These are phyloP conservation scores for Xenopus laevis DNA, from an alignment of 2,113 vertebrate species.

Conservation along the genomic window DNA sequence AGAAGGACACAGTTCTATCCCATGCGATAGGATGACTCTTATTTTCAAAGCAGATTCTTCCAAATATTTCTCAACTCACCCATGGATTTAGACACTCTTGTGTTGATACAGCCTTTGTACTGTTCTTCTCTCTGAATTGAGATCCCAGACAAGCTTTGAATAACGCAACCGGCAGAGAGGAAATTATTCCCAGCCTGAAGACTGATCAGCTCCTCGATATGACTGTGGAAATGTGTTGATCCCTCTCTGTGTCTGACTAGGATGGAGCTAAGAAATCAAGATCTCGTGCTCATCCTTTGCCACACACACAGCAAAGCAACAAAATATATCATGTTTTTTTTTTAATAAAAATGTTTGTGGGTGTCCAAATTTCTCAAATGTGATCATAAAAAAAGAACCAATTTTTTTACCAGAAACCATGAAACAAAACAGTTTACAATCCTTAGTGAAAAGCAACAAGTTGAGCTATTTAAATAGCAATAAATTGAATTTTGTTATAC, in stretches of 20 bases:
- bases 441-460: no score
- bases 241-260: conserved; percentile 11
- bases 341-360: no score
- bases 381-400: no score
- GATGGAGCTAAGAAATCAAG: conserved; percentile 13
- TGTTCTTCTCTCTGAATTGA: no score
- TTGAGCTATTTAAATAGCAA: neutral
- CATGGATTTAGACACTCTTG: neutral
- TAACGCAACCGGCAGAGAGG: neutral
- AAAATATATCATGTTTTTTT: no score
- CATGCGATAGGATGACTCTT: no score
- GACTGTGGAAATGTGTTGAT: conserved; percentile 26
- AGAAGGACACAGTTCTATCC: no score
- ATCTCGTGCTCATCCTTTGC: neutral
- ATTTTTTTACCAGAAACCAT: neutral
- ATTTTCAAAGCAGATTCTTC: conserved; percentile 9
- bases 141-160: neutral
- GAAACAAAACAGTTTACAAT: no score
- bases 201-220: neutral
- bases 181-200: conserved; percentile 2
- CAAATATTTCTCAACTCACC: conserved; percentile 12
- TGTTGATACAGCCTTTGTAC: no score
- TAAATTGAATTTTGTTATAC: conserved; percentile 1
- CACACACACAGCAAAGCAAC: neutral
- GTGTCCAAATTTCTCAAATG: no score